Base-by-base conservation (phyloP, 2,113 vertebrate genomes). In the Montifringilla adamsi region DNA sequence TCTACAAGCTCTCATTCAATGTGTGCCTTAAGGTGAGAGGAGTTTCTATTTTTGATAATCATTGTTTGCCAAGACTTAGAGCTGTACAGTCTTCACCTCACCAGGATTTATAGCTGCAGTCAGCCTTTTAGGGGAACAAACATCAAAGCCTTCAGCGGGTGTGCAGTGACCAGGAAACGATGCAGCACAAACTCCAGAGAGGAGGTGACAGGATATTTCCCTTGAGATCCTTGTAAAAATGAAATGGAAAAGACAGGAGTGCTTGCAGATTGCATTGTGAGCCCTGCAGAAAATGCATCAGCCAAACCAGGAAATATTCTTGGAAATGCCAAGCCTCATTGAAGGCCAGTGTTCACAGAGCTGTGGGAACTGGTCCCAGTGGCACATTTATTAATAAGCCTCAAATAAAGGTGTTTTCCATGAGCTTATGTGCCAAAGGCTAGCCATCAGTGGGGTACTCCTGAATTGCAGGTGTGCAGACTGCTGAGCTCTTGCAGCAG, bases 211-310 rank as follows among this genome's bases (percentile, higher is more conserved):
- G 5, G 3, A 21, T 41, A 31, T 70, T 93, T 74, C 66, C 78
- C 11, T 3, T 27, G 35, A 33, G 39, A 82, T 75, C 20, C 69
- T 59, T 58, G 41, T 56, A 27, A 81, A 80, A 93, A 60, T 24
- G 19, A 37, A 73, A 49, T 0, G 0, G 64, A 49, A 37, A 91
- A 67, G 59, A 58, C 50, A 44, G 63, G 41, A 64, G 11, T 0
- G 0, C 55, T 91, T 72, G 44, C 60, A 95, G 75, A 43, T 47
- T 52, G 52, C 33, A 13, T 43, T 68, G 33, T 55, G n/a, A 78
- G 39, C 0, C 1, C 50, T 74, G 73, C 31, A 47, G 73, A 84
- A 87, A 74, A 90, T 18, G 10, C 20, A 74, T 35, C 60, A 55
- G 43, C 66, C 62, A 19, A 75, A 75, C 5, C n/a, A 72, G 33